Percentiles rank a stretch among this genome's conserved stretches.
phyloP scores from a whole-genome alignment of 1,140 invertebrate species.

The Drosophila jambulina region DNA sequence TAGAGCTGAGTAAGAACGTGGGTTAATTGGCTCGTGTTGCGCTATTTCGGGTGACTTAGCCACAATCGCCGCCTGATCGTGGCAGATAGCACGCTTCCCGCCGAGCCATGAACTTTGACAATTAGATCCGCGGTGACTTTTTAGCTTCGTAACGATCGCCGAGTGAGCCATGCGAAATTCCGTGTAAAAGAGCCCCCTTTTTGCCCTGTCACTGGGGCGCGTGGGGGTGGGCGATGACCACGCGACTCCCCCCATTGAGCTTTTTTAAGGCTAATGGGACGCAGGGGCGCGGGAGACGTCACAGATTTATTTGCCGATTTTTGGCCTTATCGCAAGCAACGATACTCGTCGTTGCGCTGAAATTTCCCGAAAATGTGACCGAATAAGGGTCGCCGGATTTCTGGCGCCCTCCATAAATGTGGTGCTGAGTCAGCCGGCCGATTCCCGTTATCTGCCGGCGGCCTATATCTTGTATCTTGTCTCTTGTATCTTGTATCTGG shows the following conservation, averaged over 20 bases:
- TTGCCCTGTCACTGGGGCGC: conserved; percentile 7
- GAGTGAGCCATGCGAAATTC: conserved; percentile 38
- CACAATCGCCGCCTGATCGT: neutral
- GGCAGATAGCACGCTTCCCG: neutral
- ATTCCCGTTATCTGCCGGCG: conserved; percentile 26
- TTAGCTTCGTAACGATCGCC: conserved; percentile 25
- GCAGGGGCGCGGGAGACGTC: conserved; percentile 18
- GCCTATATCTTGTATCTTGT: conserved; percentile 23
- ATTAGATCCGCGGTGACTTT: conserved; percentile 9
- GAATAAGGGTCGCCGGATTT: conserved; percentile 4
- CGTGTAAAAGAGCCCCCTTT: conserved; percentile 9
- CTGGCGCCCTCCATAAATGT: conserved; percentile 6
- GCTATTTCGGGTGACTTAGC: conserved; percentile 21
- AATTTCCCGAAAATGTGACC: conserved; percentile 57
- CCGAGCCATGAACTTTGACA: conserved; percentile 27
- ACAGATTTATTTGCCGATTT: conserved; percentile 15
- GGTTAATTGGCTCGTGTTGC: conserved; percentile 32
- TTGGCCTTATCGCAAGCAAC: conserved; percentile 23
- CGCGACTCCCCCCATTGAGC: conserved; percentile 31
- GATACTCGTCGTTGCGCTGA: conserved; percentile 15
- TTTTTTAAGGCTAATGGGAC: neutral
- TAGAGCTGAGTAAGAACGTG: conserved; percentile 42
- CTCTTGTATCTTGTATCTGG: conserved; percentile 29
- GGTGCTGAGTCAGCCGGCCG: conserved; percentile 22
- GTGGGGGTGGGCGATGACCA: conserved; percentile 5